These are phyloP conservation scores for Eupristina koningsbergeri DNA, from an alignment of 1,140 invertebrate species.

Conservation along the genomic window DNA sequence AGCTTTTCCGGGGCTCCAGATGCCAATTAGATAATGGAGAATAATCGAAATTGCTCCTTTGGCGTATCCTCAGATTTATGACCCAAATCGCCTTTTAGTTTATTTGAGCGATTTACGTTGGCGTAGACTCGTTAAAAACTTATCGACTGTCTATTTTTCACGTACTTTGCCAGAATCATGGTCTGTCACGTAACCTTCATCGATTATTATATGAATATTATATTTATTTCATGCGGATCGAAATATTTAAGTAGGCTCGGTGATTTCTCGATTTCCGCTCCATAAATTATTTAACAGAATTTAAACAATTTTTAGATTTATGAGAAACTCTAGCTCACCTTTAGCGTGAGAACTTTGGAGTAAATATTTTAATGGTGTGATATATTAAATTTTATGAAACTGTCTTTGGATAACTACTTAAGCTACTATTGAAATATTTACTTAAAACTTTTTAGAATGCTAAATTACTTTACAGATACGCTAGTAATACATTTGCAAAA, in stretches of 20 bases:
- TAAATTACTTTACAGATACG: not conserved
- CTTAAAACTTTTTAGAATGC: not conserved
- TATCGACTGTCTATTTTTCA: not conserved
- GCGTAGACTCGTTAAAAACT: not conserved
- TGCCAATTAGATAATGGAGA: not conserved
- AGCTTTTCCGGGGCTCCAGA: not conserved
- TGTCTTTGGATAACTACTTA: not conserved
- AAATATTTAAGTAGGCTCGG: not conserved
- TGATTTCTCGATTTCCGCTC: not conserved
- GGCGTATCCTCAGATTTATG: not conserved
- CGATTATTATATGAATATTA: not conserved
- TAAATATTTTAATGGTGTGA: not conserved
- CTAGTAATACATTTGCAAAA: not conserved
- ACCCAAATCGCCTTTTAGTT: not conserved
- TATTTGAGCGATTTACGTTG: not conserved
- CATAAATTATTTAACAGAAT: not conserved
- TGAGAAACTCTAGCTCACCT: not conserved
- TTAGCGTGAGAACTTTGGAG: too few species aligned
- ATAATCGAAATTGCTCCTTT: not conserved
- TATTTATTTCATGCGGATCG: not conserved
- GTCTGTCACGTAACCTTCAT: not conserved
- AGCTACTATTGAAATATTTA: not conserved
- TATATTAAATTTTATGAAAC: constrained; percentile 10
- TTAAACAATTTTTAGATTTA: not conserved
- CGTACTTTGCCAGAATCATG: not conserved